Evolutionary conservation across 2,888 invertebrate species (phyloP), one percentile per base, ranked within the genome.

Genomic region (Nemotelus pantherinus): DNA sequence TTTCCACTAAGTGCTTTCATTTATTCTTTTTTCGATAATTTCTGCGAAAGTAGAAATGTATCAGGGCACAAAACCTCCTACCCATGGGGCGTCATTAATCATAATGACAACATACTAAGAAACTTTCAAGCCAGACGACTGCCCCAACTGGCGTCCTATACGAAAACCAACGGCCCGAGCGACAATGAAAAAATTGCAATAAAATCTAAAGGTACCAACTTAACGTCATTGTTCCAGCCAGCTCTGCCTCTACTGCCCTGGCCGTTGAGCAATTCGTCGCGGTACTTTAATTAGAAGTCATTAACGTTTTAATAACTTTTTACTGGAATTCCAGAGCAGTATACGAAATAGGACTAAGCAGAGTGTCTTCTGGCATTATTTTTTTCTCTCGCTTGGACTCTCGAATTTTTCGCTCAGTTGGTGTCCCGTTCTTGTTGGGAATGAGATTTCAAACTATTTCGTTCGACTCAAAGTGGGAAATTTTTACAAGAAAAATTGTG

Each of bases 281-380:
- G 65, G 76, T 60, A 58, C 68, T 77, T 77, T 77, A 77, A 77
- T 77, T 77, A 77, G 68, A 77, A 77, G 76, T 79, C 77, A 77
- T 79, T 79, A 77, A 77, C 74, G 77, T 74, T 79, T 79, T 77
- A 77, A 79, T 79, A 79, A 79, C 77, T 79, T 79, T 74, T 79
- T 77, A 74, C 60, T 75, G 67, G 77, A 72, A 71, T 65, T 64
- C 43, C 50, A 39, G 48, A 25, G 25, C 25, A 25, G 25, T 25
- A 60, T 60, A 60, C 10, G 47, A 55, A n/a, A 43, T 60, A 43
- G 39, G 41, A 4, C n/a, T 39, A 43, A 39, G 60, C 41, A 41
- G 4, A 43, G 25, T 25, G 41, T 60, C 41, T 5, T 2, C 7
- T 39, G 57, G 57, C 57, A 57, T 57, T 25, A n/a, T 4, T 70